Conservation (phyloP, 1,140 invertebrate genomes). For the Drosophila littoralis region DNA sequence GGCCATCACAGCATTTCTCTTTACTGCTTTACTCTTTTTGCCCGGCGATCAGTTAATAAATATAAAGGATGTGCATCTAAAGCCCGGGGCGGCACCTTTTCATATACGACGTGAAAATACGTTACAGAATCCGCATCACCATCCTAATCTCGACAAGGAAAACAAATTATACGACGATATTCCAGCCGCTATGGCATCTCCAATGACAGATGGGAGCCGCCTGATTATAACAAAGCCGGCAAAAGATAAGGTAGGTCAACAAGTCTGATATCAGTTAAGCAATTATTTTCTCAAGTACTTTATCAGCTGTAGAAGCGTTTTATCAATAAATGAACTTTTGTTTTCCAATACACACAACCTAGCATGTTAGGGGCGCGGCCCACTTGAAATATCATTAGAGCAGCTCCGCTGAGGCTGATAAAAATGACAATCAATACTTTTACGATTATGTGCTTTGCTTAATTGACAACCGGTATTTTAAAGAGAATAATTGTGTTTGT, state of each 20-base stretch:
- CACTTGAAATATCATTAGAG: constrained; percentile 23
- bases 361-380: constrained; percentile 14
- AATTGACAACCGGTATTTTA: neutral
- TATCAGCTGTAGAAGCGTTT: neutral
- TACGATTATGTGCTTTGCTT: constrained; percentile 25
- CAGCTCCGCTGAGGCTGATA: constrained; percentile 12
- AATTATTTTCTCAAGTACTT: constrained; percentile 4
- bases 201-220: constrained; percentile 26
- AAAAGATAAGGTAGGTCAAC: constrained; percentile 58
- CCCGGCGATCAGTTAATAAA: constrained; percentile 68
- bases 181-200: constrained; percentile 21
- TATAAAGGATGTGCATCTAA: constrained; percentile 34
- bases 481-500: neutral
- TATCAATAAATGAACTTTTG: constrained; percentile 28
- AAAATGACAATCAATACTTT: constrained; percentile 13
- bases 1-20: constrained; percentile 72
- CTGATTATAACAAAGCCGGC: constrained; percentile 7
- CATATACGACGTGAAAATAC: constrained; percentile 36
- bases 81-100: constrained; percentile 48
- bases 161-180: constrained; percentile 23
- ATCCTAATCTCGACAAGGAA: constrained; percentile 37
- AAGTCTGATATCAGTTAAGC: constrained; percentile 16
- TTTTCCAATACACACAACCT: neutral
- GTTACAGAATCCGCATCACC: constrained; percentile 54
- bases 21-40: constrained; percentile 68